Evolutionary conservation across 2,888 invertebrate species (phyloP).

Genomic region (Hypselothyrea guttata): DNA sequence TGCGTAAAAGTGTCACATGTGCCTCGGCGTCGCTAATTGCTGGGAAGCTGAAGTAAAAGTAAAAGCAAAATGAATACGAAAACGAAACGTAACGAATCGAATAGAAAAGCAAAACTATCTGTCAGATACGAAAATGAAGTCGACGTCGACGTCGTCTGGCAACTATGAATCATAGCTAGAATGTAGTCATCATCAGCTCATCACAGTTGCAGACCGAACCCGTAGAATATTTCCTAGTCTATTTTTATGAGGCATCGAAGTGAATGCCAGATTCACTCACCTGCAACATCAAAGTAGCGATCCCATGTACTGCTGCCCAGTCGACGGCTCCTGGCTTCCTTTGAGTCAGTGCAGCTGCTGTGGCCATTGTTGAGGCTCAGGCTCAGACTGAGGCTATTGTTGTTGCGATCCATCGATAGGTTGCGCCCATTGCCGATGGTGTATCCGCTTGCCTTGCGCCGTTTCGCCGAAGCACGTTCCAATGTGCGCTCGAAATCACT

Average conservation of each 20-base stretch:
- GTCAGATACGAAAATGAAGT: constrained; percentile 43
- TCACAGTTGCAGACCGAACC: too few relatives aligned
- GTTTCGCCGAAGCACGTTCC: constrained; percentile 83
- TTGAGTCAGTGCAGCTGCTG: constrained; percentile 9
- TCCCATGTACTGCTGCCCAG: constrained; percentile 65
- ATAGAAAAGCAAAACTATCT: constrained; percentile 62
- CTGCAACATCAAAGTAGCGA: constrained; percentile 70
- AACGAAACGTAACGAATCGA: constrained; percentile 21
- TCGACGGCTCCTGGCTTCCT: constrained; percentile 54
- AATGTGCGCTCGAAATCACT: constrained; percentile 88
- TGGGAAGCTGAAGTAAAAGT: constrained; percentile 10
- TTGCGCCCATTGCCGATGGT: constrained; percentile 21
- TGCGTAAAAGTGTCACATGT: constrained; percentile 72
- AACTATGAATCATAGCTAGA: constrained; percentile 58
- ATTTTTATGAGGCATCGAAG: constrained; percentile 27
- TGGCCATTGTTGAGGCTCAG: constrained; percentile 52
- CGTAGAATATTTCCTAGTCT: constrained; percentile 39
- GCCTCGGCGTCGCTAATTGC: constrained; percentile 69
- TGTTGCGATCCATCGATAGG: constrained; percentile 78
- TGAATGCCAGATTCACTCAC: constrained; percentile 61
- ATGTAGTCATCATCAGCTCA: constrained; percentile 4
- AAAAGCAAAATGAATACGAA: constrained; percentile 27
- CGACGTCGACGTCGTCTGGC: constrained; percentile 11
- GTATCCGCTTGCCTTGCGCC: constrained; percentile 62
- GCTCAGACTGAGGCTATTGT: constrained; percentile 62